phyloP scores from a whole-genome alignment of 2,888 invertebrate genomes.

The Odontocolon sp. region DNA sequence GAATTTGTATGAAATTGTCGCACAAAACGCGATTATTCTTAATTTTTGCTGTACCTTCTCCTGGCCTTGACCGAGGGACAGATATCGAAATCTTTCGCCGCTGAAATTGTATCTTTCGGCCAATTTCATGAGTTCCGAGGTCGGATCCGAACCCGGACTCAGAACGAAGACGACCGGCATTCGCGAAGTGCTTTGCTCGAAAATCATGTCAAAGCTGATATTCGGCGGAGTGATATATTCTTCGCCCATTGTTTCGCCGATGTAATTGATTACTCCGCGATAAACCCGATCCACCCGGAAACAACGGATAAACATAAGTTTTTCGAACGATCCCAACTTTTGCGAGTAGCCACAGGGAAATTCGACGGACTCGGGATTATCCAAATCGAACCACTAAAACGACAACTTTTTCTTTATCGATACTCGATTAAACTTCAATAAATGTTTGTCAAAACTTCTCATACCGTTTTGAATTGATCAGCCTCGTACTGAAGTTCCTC shows the following conservation, averaged over 20 bases:
- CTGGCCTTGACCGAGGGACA: conserved; percentile 97
- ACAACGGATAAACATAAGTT: conserved; percentile 92
- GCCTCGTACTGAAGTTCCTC: conserved; percentile 83
- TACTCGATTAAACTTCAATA: neutral
- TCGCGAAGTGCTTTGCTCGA: conserved; percentile 90
- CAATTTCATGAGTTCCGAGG: conserved; percentile 91
- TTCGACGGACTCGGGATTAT: conserved; percentile 88
- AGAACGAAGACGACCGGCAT: conserved; percentile 96
- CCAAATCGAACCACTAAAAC: conserved; percentile 91
- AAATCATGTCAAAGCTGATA: conserved; percentile 90
- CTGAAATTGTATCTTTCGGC: conserved; percentile 87
- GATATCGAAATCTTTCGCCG: conserved; percentile 89
- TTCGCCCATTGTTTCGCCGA: conserved; percentile 91
- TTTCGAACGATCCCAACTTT: conserved; percentile 85
- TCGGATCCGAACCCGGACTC: conserved; percentile 97
- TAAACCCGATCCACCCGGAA: conserved; percentile 95
- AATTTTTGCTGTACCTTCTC: conserved; percentile 83
- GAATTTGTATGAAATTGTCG: neutral
- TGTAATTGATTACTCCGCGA: conserved; percentile 92
- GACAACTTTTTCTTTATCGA: neutral
- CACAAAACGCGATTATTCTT: too few relatives aligned
- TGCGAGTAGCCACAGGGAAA: conserved; percentile 89
- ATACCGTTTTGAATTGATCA: conserved; percentile 87
- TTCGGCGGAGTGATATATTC: conserved; percentile 93
- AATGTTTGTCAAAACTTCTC: conserved; percentile 24